These are phyloP conservation scores for Protomyctophum bolini DNA, from an alignment of 2,113 vertebrate genomes.

Conservation along the genomic window DNA sequence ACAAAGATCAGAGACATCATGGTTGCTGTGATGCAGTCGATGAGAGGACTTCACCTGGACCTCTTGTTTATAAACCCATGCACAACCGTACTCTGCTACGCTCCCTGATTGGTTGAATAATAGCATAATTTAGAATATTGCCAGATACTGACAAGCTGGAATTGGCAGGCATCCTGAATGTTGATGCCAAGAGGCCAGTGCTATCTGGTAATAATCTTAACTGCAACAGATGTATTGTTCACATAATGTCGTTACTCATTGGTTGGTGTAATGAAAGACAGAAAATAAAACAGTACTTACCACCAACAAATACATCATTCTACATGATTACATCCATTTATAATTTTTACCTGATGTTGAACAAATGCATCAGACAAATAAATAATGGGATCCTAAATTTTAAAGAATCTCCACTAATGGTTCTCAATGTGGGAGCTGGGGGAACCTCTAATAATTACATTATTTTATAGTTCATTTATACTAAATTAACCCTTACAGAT, in stretches of 20 bases:
- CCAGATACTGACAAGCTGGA: not conserved
- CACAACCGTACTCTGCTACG: not conserved
- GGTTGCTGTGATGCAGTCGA: conserved; percentile 59
- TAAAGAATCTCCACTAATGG: too few species aligned
- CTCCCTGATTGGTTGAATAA: conserved; percentile 1
- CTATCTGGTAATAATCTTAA: not conserved
- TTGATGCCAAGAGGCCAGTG: not conserved
- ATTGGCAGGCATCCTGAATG: not conserved
- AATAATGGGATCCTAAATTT: too few species aligned
- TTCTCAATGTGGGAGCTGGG: too few species aligned
- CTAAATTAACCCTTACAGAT: too few species aligned
- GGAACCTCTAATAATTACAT: too few species aligned
- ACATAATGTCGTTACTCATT: not conserved
- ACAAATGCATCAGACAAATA: too few species aligned
- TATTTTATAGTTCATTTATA: too few species aligned
- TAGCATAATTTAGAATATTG: conserved; percentile 1
- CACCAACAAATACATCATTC: too few species aligned
- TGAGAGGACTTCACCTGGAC: conserved; percentile 25
- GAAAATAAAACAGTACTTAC: not conserved
- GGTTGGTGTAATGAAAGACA: not conserved
- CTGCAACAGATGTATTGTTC: conserved; percentile 21
- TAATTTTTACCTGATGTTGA: too few species aligned
- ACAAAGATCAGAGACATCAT: conserved; percentile 77
- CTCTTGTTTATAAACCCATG: conserved; percentile 35
- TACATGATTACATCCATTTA: too few species aligned